Evolutionary conservation across 2,797 vertebrate species (phyloP).

Genomic region (Spinibarbus caldwelli): DNA sequence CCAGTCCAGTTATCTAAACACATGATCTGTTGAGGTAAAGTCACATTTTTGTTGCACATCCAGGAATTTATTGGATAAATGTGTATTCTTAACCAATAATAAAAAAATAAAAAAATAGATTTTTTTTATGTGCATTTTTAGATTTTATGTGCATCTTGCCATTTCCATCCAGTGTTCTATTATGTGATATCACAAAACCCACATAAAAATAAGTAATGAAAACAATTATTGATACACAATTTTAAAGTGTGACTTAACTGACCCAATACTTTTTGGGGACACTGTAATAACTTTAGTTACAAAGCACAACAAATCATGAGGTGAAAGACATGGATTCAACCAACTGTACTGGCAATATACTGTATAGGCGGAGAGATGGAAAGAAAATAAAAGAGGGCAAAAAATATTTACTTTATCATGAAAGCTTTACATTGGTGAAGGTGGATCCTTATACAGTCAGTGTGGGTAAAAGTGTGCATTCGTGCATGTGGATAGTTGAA

Average conservation of each 20-base stretch:
- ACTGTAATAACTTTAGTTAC: neutral
- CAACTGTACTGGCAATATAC: neutral
- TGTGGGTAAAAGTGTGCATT: too few relatives aligned
- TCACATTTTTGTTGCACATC: neutral
- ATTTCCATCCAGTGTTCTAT: neutral
- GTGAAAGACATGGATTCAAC: neutral
- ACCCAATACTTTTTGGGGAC: neutral
- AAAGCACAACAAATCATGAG: too few relatives aligned
- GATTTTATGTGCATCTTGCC: neutral
- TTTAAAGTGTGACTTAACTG: neutral
- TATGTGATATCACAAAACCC: neutral
- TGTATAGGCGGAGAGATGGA: neutral
- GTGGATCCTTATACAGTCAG: neutral
- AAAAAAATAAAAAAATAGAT: neutral
- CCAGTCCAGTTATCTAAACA: neutral
- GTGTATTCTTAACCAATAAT: neutral
- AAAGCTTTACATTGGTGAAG: neutral
- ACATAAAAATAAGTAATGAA: neutral
- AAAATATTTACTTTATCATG: slow-evolving; percentile 51
- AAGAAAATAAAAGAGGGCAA: slow-evolving; percentile 25
- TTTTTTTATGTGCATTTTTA: neutral
- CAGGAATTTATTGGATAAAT: neutral
- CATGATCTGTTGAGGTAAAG: neutral
- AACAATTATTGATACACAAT: neutral
- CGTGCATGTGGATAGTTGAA: neutral